These are phyloP conservation scores for Lapara coniferarum DNA, from an alignment of 2,888 invertebrate species.

Conservation along the genomic window DNA sequence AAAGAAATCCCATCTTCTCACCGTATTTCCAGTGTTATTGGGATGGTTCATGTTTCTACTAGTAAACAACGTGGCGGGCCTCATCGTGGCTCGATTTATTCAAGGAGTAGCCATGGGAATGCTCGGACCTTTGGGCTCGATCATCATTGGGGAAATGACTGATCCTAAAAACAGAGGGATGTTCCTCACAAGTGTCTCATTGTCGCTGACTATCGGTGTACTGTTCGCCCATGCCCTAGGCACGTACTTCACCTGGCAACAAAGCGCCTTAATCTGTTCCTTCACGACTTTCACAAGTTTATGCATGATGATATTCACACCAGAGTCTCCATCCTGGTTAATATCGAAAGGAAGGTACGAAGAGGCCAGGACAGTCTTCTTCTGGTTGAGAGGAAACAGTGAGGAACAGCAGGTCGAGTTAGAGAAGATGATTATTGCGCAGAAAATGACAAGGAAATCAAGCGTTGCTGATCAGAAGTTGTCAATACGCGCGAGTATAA, in stretches of 20 bases:
- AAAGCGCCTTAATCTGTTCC: constrained; percentile 80
- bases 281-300: constrained; percentile 78
- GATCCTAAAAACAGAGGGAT: constrained; percentile 85
- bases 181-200: constrained; percentile 83
- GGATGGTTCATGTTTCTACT: constrained; percentile 85
- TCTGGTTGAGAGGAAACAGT: constrained; percentile 81
- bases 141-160: constrained; percentile 84
- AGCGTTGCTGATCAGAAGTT: constrained; percentile 56
- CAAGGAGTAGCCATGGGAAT: constrained; percentile 83
- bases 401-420: constrained; percentile 70
- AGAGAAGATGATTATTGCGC: constrained; percentile 72
- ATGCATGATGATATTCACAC: constrained; percentile 80
- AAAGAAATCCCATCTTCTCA: constrained; percentile 79
- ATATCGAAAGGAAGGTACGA: constrained; percentile 81
- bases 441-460: constrained; percentile 63
- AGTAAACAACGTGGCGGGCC: constrained; percentile 68
- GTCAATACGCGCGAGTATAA: constrained; percentile 47
- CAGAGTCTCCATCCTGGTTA: constrained; percentile 88
- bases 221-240: constrained; percentile 85
- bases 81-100: constrained; percentile 80
- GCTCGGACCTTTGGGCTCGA: constrained; percentile 79
- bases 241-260: constrained; percentile 83
- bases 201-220: constrained; percentile 85
- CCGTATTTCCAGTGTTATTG: constrained; percentile 76
- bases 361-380: constrained; percentile 83